Conservation (phyloP, 1,140 invertebrate genomes). For the Gryllus bimaculatus region DNA sequence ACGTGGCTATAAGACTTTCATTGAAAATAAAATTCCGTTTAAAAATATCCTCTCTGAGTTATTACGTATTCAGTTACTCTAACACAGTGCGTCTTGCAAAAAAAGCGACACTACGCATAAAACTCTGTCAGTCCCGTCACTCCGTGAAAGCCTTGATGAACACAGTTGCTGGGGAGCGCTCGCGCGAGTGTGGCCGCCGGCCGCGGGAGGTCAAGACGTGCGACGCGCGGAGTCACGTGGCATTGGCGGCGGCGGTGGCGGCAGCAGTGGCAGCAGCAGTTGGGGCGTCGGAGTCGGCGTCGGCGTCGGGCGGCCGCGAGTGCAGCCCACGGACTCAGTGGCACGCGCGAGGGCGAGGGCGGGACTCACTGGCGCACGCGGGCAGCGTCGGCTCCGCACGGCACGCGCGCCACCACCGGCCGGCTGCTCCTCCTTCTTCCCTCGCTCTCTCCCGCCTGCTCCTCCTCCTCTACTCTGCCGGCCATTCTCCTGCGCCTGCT, state of each 20-base stretch:
- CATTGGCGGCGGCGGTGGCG: too few relatives aligned
- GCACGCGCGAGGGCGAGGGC: not conserved
- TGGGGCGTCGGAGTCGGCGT: not conserved
- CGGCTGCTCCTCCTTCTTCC: not conserved
- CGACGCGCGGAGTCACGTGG: not conserved
- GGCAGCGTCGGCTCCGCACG: not conserved
- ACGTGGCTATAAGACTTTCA: not conserved
- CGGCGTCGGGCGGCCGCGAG: too few relatives aligned
- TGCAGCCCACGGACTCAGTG: not conserved
- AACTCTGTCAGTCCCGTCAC: too few relatives aligned
- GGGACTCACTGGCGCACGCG: not conserved
- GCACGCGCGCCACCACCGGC: too few relatives aligned
- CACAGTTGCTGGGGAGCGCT: too few relatives aligned
- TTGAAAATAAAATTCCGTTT: not conserved
- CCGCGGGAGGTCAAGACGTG: not conserved
- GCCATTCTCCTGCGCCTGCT: not conserved
- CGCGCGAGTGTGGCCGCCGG: too few relatives aligned
- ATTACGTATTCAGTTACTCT: not conserved
- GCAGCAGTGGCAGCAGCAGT: not conserved
- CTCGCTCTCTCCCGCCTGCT: not conserved
- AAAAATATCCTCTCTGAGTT: not conserved
- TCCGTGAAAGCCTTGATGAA: too few relatives aligned
- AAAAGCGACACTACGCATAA: not conserved
- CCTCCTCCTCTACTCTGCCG: constrained; percentile 10
- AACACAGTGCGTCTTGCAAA: not conserved